Evolutionary conservation across 2,888 invertebrate genomes (phyloP).

Genomic region (Dusona sp.): DNA sequence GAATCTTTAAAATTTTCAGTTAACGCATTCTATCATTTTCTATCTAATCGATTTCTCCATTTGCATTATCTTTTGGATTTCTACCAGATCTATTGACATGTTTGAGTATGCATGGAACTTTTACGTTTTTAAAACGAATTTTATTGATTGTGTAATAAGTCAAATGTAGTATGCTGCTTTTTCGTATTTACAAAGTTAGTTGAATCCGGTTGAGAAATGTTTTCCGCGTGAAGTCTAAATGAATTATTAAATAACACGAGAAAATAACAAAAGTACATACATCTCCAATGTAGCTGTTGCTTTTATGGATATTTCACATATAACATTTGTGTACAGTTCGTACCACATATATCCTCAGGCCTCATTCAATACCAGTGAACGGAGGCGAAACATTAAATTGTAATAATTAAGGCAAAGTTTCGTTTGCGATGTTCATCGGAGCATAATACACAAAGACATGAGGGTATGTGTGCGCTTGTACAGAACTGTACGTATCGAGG

Average conservation of each 20-base stretch:
- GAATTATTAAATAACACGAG: neutral
- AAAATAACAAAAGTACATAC: neutral
- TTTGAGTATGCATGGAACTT: neutral
- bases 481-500: slow-evolving; percentile 2
- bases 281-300: neutral
- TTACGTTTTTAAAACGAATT: too few relatives aligned
- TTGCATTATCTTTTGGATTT: neutral
- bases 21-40: neutral
- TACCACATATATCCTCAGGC: slow-evolving; percentile 31
- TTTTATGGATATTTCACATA: neutral
- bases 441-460: slow-evolving; percentile 49
- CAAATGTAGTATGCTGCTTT: neutral
- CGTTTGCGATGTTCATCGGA: slow-evolving; percentile 68
- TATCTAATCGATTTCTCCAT: neutral
- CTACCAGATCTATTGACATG: neutral
- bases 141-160: neutral
- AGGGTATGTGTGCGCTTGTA: neutral
- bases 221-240: neutral
- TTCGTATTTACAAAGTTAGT: neutral
- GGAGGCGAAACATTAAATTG: slow-evolving; percentile 71
- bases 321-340: slow-evolving; percentile 23
- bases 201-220: neutral
- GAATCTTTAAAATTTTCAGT: too few relatives aligned
- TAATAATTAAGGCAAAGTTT: slow-evolving; percentile 75
- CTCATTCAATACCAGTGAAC: slow-evolving; percentile 39